Conservation (phyloP, 2,113 vertebrate species). For the Asarcornis scutulata region DNA sequence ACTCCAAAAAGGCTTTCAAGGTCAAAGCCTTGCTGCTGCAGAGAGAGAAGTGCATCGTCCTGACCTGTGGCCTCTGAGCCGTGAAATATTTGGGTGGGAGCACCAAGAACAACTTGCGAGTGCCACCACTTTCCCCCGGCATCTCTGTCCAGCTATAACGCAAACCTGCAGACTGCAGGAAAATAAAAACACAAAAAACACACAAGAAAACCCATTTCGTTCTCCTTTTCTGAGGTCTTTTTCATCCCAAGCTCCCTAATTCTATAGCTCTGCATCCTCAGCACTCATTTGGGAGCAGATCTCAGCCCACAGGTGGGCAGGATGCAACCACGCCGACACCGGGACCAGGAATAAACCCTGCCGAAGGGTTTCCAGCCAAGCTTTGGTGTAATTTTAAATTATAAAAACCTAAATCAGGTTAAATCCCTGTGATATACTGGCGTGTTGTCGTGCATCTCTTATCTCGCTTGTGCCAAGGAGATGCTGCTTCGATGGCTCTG, state of each 20-base stretch:
- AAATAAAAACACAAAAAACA: too few species aligned
- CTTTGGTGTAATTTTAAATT: not conserved
- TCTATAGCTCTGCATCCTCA: not conserved
- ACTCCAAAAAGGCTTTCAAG: not conserved
- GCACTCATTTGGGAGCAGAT: not conserved
- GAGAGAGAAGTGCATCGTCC: not conserved
- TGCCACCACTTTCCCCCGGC: not conserved
- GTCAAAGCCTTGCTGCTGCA: not conserved
- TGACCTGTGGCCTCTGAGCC: not conserved
- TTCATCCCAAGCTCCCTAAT: not conserved
- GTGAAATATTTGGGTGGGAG: not conserved
- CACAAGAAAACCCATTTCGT: not conserved
- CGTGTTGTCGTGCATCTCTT: not conserved
- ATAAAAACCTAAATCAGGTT: too few species aligned
- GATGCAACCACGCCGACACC: fast-evolving
- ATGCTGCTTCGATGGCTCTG: not conserved
- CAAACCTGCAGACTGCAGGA: not conserved
- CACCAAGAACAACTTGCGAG: not conserved
- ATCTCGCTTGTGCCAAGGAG: not conserved
- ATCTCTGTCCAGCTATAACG: not conserved
- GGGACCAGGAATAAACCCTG: not conserved
- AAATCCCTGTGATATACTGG: fast-evolving
- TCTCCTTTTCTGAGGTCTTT: not conserved
- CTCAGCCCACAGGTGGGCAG: not conserved
- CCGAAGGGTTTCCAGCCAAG: too few species aligned